These are phyloP conservation scores for Zenarchopterus dispar DNA, from an alignment of 2,797 vertebrate species.

Conservation along the genomic window DNA sequence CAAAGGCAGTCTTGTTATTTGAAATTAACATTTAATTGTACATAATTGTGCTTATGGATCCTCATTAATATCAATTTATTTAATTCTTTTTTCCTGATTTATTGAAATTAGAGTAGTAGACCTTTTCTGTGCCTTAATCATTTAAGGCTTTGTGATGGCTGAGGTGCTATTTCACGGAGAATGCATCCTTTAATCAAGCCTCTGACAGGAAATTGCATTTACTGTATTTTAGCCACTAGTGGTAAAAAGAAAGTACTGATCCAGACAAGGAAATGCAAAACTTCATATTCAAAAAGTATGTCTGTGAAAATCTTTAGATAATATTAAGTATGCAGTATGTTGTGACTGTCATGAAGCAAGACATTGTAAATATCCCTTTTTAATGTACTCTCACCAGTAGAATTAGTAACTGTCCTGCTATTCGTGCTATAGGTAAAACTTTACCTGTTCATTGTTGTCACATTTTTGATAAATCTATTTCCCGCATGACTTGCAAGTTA, in stretches of 20 bases:
- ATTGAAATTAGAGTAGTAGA: conserved; percentile 47
- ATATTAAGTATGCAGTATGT: conserved; percentile 48
- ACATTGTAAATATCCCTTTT: conserved; percentile 58
- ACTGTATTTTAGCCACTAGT: conserved; percentile 50
- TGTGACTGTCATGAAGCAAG: conserved; percentile 57
- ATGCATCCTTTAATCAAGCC: conserved; percentile 69
- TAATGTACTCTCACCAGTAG: conserved; percentile 65
- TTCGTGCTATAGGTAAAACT: conserved; percentile 34
- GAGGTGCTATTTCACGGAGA: conserved; percentile 69
- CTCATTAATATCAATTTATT: conserved; percentile 59
- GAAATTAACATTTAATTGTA: conserved; percentile 59
- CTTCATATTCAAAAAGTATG: conserved; percentile 36
- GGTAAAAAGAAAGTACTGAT: conserved; percentile 43
- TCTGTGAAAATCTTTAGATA: conserved; percentile 46
- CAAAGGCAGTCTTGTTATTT: conserved; percentile 45
- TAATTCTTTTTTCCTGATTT: conserved; percentile 48
- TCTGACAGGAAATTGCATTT: conserved; percentile 62
- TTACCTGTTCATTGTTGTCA: conserved; percentile 8
- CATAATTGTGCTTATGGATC: conserved; percentile 44
- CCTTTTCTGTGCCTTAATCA: conserved; percentile 47
- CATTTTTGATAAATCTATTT: conserved; percentile 16
- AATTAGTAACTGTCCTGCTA: conserved; percentile 47
- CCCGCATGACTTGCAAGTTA: conserved; percentile 22
- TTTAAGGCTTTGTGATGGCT: conserved; percentile 44
- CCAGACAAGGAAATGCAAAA: conserved; percentile 27